Evolutionary conservation across 1,140 invertebrate species (phyloP).

Genomic region (Brachionus paranguensis): DNA sequence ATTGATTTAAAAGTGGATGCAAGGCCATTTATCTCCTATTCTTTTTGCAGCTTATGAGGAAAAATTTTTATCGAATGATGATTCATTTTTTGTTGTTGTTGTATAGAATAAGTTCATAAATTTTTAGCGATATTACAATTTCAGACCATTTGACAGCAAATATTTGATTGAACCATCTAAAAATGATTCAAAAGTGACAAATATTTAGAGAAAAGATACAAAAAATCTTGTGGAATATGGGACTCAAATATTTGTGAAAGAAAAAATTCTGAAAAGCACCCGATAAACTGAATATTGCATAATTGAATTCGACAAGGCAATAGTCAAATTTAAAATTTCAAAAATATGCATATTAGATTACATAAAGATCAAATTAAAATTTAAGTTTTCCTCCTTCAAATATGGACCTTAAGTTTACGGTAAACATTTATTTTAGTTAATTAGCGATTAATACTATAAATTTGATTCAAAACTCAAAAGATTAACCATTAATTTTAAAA

Average conservation of each 20-base stretch:
- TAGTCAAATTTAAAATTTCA: background rate
- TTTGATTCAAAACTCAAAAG: background rate
- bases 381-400: background rate
- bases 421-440: constrained; percentile 20
- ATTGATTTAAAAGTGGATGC: no score
- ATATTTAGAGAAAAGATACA: background rate
- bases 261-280: background rate
- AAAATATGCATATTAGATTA: background rate
- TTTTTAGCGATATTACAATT: background rate
- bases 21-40: no score
- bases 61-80: no score
- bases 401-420: background rate
- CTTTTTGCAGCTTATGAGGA: no score
- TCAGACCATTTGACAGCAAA: background rate
- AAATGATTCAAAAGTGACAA: background rate
- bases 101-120: no score
- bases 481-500: background rate
- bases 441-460: background rate
- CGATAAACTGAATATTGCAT: background rate
- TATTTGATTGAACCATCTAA: background rate
- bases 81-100: no score
- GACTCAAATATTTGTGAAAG: background rate
- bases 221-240: background rate
- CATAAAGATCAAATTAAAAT: constrained; percentile 7
- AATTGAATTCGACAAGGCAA: background rate